Evolutionary conservation across 2,113 vertebrate genomes (phyloP).

Genomic region (Zosterops borbonicus): DNA sequence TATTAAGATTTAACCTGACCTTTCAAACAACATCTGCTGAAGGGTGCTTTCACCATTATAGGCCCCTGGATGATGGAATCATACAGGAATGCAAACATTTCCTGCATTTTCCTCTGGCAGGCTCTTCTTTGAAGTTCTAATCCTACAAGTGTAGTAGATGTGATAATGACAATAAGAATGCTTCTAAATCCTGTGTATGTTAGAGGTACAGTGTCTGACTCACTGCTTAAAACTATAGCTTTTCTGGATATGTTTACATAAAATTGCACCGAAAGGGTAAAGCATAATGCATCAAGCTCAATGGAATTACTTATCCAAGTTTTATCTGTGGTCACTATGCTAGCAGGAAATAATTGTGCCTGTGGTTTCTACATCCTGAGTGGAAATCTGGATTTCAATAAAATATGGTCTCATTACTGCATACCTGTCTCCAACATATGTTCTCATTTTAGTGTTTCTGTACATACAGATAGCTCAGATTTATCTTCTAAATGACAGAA

Average conservation of each 20-base stretch:
- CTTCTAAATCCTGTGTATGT: neutral
- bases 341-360: slow-evolving; percentile 61
- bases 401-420: slow-evolving; percentile 53
- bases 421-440: slow-evolving; percentile 55
- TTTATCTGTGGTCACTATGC: slow-evolving; percentile 60
- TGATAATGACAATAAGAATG: neutral
- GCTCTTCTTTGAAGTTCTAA: slow-evolving; percentile 49
- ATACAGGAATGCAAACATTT: slow-evolving; percentile 58
- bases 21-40: slow-evolving; percentile 33
- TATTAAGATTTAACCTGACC: slow-evolving; percentile 19
- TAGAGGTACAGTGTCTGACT: neutral
- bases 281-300: neutral
- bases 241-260: neutral
- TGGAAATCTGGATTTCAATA: slow-evolving; percentile 63
- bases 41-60: slow-evolving; percentile 15
- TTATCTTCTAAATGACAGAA: neutral
- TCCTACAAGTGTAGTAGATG: neutral
- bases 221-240: neutral
- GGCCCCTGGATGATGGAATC: slow-evolving; percentile 36
- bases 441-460: slow-evolving; percentile 50
- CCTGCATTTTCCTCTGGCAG: slow-evolving; percentile 40
- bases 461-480: slow-evolving; percentile 14
- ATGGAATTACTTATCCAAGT: slow-evolving; percentile 43
- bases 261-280: neutral
- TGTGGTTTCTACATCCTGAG: slow-evolving; percentile 67